Evolutionary conservation across 2,113 vertebrate species (phyloP), one percentile per base, ranked within the genome.

Genomic region (Elanoides forficatus): DNA sequence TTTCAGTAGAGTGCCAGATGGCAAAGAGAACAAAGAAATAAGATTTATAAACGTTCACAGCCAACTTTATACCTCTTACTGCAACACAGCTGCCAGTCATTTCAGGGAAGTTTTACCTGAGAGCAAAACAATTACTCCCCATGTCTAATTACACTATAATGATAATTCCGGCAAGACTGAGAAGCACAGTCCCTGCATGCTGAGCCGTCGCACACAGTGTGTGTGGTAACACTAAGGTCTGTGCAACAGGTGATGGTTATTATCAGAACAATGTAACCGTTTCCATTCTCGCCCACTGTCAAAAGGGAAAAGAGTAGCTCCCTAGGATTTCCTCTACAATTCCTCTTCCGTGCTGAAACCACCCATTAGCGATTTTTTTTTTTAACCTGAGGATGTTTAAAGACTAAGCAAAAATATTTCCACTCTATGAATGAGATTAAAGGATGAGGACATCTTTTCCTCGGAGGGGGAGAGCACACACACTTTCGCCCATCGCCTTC

Each of bases 11-110:
- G 50, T 21, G 55, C 87, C 95, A 95, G 94, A 96, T 95, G 95
- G 93, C 85, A 81, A 76, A 66, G 38, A 85, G 71, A 96, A 95
- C 73, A 94, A 84, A 97, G 92, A 79, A 89, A 6, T 21, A 43
- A 68, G 58, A 93, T 94, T 91, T 87, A 70, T 72, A 75, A 90
- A 63, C 34, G 60, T 10, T n/a, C 47, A 38, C 62, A 82, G 67
- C 26, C 84, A 76, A 76, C 43, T 73, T 75, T 58, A 38, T 80
- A 76, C 38, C 63, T 94, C 78, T 82, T 42, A 34, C 2, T 9
- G 86, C 62, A 85, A 63, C 55, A 30, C 25, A 53, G 34, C 48
- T 60, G 74, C 74, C 81, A 72, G 73, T 60, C 34, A 62, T 60
- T 94, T 88, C 66, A 76, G 34, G 13, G 29, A 15, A 86, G 40